Evolutionary conservation across 2,113 vertebrate genomes (phyloP).

Genomic region (Paratilapia polleni): DNA sequence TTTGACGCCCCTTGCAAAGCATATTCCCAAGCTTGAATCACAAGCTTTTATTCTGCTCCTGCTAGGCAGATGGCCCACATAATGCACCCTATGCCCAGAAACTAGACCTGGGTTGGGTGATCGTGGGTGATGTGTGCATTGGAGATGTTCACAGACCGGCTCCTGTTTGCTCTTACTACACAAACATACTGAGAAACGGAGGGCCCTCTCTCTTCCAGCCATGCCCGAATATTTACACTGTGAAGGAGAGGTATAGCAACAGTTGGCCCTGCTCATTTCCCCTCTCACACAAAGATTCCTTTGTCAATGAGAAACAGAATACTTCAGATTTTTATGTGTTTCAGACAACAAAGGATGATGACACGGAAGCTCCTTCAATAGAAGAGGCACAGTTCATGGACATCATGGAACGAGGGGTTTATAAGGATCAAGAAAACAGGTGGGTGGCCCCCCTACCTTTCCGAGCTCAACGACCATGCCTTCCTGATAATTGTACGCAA

Average conservation of each 20-base stretch:
- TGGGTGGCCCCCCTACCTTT: background rate
- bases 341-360: background rate
- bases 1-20: background rate
- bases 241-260: background rate
- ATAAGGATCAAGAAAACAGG: background rate
- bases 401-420: background rate
- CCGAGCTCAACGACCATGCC: rapidly evolving
- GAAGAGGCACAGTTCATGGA: background rate
- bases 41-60: rapidly evolving
- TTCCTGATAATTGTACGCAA: rapidly evolving
- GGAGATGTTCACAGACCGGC: background rate
- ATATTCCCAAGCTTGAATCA: rapidly evolving
- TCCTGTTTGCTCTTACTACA: rapidly evolving
- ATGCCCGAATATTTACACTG: background rate
- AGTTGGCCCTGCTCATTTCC: background rate
- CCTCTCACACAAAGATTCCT: background rate
- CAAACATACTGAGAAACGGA: rapidly evolving
- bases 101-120: background rate
- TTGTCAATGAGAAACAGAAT: background rate
- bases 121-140: background rate
- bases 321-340: background rate
- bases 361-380: rapidly evolving
- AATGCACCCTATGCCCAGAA: background rate
- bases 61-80: background rate
- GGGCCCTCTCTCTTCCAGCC: rapidly evolving